phyloP scores from a whole-genome alignment of 2,888 invertebrate genomes.

The Esperia sulphurella region DNA sequence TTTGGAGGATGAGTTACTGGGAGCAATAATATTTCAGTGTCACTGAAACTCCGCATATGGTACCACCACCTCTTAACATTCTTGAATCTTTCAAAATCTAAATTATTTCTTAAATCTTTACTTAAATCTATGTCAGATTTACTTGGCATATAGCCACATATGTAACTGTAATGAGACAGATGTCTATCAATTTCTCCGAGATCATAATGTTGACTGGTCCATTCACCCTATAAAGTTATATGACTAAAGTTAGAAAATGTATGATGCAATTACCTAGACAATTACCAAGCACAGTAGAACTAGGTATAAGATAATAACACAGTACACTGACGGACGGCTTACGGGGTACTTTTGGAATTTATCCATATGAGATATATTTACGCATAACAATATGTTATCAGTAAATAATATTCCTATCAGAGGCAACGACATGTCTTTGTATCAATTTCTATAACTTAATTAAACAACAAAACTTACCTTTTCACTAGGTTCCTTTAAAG shows the following conservation, averaged over 20 bases:
- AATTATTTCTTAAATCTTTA: conserved; percentile 42
- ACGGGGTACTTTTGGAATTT: no score
- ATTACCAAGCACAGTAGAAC: not conserved
- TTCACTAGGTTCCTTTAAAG: conserved; percentile 86
- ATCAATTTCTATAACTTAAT: not conserved
- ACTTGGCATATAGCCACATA: conserved; percentile 77
- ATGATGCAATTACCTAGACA: conserved; percentile 12
- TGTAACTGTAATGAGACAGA: conserved; percentile 77
- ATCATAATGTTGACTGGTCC: conserved; percentile 28
- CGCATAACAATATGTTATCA: no score
- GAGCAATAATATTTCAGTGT: conserved; percentile 67
- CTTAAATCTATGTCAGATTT: conserved; percentile 65
- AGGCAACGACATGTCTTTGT: not conserved
- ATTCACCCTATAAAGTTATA: conserved; percentile 50
- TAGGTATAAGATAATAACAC: not conserved
- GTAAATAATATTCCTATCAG: no score
- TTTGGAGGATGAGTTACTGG: conserved; percentile 39
- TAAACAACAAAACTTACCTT: conserved; percentile 76
- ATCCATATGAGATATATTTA: no score
- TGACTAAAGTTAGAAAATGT: conserved; percentile 2
- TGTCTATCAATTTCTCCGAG: conserved; percentile 57
- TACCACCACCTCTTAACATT: conserved; percentile 80
- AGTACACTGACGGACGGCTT: no score
- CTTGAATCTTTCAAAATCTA: conserved; percentile 56
- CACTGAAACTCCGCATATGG: conserved; percentile 80